These are phyloP conservation scores for pig (Sus scrofa) DNA, from an alignment of 2,113 vertebrate genomes.

Conservation along the genomic window DNA sequence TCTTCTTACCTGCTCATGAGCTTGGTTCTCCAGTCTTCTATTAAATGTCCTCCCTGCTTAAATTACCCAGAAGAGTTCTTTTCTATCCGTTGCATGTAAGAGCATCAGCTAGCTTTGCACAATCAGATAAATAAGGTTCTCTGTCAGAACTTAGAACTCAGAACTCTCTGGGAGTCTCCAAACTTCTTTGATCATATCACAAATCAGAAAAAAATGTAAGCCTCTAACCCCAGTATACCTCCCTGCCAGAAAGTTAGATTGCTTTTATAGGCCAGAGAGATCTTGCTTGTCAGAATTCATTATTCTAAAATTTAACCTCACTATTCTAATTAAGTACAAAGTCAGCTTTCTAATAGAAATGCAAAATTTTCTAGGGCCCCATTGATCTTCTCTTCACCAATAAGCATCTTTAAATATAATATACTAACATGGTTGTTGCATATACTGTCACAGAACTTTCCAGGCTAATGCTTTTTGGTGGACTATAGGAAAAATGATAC, in stretches of 20 bases:
- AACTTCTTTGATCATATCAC: constrained; percentile 51
- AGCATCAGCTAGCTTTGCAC: background rate
- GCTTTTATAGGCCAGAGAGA: constrained; percentile 4
- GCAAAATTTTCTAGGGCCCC: background rate
- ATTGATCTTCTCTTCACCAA: background rate
- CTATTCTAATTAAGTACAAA: constrained; percentile 35
- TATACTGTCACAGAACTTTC: background rate
- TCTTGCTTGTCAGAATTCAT: constrained; percentile 44
- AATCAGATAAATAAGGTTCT: background rate
- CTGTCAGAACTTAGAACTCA: constrained; percentile 42
- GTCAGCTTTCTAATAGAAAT: background rate
- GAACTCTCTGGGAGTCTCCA: background rate
- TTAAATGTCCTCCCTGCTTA: background rate
- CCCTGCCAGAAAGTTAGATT: constrained; percentile 44
- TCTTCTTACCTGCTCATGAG: background rate
- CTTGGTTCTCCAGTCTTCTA: background rate
- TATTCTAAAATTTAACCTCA: constrained; percentile 46
- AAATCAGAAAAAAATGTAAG: constrained; percentile 3
- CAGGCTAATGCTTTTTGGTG: background rate
- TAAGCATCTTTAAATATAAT: constrained; percentile 36
- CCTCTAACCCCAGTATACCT: background rate
- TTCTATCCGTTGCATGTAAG: background rate
- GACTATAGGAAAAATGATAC: background rate
- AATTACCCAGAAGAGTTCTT: background rate
- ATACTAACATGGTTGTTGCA: background rate